Conservation (phyloP, 2,797 vertebrate species). For the Picus viridis region DNA sequence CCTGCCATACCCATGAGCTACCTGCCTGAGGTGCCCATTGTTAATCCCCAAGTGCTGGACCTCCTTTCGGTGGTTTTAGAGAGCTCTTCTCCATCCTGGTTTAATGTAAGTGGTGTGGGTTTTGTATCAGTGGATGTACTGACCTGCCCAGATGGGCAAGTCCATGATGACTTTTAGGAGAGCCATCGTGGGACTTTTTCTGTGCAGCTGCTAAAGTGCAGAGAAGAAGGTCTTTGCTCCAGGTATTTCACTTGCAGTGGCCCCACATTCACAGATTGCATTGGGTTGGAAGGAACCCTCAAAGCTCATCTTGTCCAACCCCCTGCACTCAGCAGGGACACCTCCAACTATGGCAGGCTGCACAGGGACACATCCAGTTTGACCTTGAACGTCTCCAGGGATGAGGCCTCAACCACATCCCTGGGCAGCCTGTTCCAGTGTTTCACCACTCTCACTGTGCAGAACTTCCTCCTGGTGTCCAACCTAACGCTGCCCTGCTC, state of each 20-base stretch:
- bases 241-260: background rate
- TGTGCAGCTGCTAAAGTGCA: background rate
- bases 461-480: no score
- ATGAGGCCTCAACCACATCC: no score
- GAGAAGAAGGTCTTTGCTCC: background rate
- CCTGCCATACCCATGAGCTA: background rate
- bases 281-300: no score
- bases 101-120: background rate
- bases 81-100: background rate
- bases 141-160: background rate
- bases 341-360: no score
- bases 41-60: background rate
- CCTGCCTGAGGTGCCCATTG: background rate
- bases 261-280: background rate
- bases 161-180: background rate
- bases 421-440: no score
- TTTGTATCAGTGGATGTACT: background rate
- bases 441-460: no score
- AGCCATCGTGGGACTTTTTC: background rate
- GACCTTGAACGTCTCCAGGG: no score
- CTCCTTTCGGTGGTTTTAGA: background rate
- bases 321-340: no score
- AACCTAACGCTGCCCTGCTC: no score
- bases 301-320: no score
- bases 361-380: no score